Evolutionary conservation across 2,113 vertebrate genomes (phyloP).

Genomic region (Struthidea cinerea): DNA sequence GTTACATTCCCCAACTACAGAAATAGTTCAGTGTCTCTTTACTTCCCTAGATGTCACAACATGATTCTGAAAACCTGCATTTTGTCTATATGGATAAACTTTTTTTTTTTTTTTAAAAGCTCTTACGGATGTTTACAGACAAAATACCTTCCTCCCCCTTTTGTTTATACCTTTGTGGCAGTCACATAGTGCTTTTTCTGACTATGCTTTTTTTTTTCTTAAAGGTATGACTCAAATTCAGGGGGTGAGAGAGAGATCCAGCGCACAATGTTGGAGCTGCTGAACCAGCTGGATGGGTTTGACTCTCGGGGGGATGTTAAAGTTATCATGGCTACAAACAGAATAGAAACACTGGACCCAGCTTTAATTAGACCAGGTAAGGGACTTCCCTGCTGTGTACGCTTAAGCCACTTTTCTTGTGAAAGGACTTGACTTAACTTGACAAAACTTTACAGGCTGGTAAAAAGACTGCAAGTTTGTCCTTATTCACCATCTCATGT

Average conservation of each 20-base stretch:
- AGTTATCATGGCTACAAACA: constrained; percentile 98
- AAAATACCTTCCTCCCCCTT: neutral
- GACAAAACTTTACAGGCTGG: neutral
- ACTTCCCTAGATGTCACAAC: neutral
- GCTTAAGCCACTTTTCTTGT: neutral
- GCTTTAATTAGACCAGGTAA: constrained; percentile 95
- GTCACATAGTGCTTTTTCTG: neutral
- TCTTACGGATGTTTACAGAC: fast-evolving
- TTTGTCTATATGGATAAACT: neutral
- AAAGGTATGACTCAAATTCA: constrained; percentile 95
- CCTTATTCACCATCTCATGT: neutral
- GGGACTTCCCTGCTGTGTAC: neutral
- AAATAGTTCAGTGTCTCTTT: neutral
- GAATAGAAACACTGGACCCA: constrained; percentile 96
- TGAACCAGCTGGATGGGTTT: constrained; percentile 96
- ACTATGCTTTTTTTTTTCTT: neutral
- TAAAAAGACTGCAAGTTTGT: neutral
- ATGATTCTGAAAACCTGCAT: neutral
- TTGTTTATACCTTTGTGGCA: neutral
- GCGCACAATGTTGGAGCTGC: constrained; percentile 93
- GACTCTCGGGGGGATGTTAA: constrained; percentile 95
- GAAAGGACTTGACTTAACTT: neutral
- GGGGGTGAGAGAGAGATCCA: constrained; percentile 96
- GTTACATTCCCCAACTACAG: neutral
- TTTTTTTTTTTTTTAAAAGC: neutral